phyloP scores from a whole-genome alignment of 64 coral and sea anemone species.

The Porites australiensis region DNA sequence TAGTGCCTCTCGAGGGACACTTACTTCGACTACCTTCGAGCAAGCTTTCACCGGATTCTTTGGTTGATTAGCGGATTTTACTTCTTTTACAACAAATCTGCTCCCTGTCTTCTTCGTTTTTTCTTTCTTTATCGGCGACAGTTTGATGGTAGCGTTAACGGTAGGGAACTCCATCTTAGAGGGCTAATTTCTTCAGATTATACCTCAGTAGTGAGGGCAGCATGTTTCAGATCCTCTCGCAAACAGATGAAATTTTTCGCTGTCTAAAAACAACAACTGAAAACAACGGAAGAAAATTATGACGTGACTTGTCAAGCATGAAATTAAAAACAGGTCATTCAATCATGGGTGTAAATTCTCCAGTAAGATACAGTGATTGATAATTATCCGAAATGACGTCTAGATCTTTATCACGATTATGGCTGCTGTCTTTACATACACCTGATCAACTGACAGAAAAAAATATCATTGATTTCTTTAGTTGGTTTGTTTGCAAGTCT shows the following conservation, averaged over 20 bases:
- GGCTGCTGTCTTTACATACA: too few species aligned
- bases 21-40: constrained; percentile 21
- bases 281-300: constrained; percentile 31
- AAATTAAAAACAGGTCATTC: constrained; percentile 19
- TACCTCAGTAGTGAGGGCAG: neutral
- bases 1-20: constrained; percentile 19
- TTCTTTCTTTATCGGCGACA: constrained; percentile 20
- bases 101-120: neutral
- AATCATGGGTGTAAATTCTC: neutral
- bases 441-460: too few species aligned
- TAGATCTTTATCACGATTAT: too few species aligned
- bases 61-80: constrained; percentile 10
- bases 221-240: neutral
- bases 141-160: constrained; percentile 22
- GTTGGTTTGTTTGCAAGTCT: too few species aligned
- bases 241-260: constrained; percentile 17
- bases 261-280: neutral
- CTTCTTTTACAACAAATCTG: constrained; percentile 38
- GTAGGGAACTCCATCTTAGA: constrained; percentile 34
- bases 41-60: neutral
- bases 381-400: neutral
- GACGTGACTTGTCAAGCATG: constrained; percentile 38
- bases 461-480: too few species aligned
- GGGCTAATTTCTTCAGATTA: neutral
- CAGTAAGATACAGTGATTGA: neutral